phyloP scores from a whole-genome alignment of 2,797 vertebrate species.

The Carapus acus region DNA sequence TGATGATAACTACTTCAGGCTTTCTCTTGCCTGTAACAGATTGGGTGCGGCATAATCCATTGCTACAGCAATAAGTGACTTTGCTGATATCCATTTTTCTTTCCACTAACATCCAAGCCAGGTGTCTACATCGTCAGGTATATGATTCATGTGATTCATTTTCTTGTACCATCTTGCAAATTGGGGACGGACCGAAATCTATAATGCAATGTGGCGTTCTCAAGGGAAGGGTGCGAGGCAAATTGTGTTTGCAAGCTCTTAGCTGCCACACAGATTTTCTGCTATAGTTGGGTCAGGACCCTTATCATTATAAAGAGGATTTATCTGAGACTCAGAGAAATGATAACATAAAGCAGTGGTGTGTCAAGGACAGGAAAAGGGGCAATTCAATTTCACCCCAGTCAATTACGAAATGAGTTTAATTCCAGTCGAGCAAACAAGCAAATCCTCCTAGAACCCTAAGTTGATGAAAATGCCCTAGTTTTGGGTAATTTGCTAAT shows the following conservation, averaged over 20 bases:
- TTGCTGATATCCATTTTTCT: constrained; percentile 59
- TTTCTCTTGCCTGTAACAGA: constrained; percentile 54
- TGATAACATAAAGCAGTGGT: constrained; percentile 57
- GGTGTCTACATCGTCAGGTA: constrained; percentile 61
- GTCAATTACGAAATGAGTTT: constrained; percentile 56
- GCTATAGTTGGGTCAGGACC: constrained; percentile 58
- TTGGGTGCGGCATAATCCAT: constrained; percentile 60
- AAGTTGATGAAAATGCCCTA: constrained; percentile 26
- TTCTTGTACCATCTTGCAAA: constrained; percentile 59
- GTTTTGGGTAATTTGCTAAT: constrained; percentile 40
- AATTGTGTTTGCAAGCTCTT: constrained; percentile 60
- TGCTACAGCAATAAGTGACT: constrained; percentile 58
- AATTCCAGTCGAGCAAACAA: constrained; percentile 49
- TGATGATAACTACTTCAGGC: constrained; percentile 54
- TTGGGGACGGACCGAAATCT: constrained; percentile 61
- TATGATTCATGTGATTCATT: constrained; percentile 64
- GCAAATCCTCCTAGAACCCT: constrained; percentile 40
- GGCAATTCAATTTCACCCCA: constrained; percentile 52
- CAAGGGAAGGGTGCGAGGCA: constrained; percentile 38
- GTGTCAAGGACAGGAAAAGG: constrained; percentile 53
- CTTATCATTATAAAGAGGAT: constrained; percentile 60
- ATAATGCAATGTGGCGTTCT: constrained; percentile 46
- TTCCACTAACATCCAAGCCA: constrained; percentile 48
- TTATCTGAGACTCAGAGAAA: constrained; percentile 56
- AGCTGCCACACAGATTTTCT: constrained; percentile 50